phyloP scores from a whole-genome alignment of 2,113 vertebrate genomes.

The Centropus unirufus region DNA sequence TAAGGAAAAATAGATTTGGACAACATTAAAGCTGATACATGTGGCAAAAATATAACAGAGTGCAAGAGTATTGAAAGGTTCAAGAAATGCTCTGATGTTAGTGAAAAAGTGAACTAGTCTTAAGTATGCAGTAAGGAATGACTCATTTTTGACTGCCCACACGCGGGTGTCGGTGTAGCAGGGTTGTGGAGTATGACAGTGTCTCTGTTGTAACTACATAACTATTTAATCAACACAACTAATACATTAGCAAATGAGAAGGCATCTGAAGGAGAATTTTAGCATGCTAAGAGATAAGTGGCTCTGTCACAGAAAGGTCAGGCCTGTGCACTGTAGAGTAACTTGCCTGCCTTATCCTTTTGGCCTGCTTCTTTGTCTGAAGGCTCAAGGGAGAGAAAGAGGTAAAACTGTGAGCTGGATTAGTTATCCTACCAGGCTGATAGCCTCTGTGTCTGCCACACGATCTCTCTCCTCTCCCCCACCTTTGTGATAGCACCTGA shows the following conservation, averaged over 20 bases:
- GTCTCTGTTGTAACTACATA: neutral
- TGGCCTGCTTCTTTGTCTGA: neutral
- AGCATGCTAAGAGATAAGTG: neutral
- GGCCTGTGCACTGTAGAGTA: neutral
- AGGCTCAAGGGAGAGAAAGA: neutral
- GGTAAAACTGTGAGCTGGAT: neutral
- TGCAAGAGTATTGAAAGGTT: neutral
- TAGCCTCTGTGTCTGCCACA: neutral
- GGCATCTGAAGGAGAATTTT: conserved; percentile 20
- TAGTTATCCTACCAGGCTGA: neutral
- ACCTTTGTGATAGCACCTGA: neutral
- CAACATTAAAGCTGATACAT: neutral
- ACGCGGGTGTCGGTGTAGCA: neutral
- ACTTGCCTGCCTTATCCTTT: neutral
- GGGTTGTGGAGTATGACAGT: neutral
- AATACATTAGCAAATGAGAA: conserved; percentile 26
- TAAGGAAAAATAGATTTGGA: neutral
- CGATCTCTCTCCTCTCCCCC: neutral
- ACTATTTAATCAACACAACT: conserved; percentile 1
- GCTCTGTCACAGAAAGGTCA: neutral
- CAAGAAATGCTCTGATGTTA: neutral
- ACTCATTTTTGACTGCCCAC: neutral
- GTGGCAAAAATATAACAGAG: neutral
- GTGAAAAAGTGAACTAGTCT: neutral
- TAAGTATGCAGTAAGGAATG: neutral